Conservation (phyloP, 1,140 invertebrate genomes). For the Pristionchus pacificus region DNA sequence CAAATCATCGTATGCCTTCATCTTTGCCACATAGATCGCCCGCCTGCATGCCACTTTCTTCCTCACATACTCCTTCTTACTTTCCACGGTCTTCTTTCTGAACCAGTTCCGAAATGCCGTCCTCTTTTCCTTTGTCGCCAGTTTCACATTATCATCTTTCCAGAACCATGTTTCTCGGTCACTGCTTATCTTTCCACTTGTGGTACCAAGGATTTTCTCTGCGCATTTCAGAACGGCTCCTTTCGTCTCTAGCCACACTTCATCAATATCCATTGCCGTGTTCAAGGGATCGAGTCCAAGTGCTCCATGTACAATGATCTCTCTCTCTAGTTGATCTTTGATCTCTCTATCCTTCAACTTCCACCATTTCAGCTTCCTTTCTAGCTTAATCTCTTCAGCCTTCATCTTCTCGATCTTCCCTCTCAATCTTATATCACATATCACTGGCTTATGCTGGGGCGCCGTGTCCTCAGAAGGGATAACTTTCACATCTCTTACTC, state of each 20-base stretch:
- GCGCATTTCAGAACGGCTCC: neutral
- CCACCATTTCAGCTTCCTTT: neutral
- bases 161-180: neutral
- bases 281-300: neutral
- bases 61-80: neutral
- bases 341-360: neutral
- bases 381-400: neutral
- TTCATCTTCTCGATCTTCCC: neutral
- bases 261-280: neutral
- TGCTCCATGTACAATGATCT: neutral
- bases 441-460: neutral
- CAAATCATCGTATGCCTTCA: neutral
- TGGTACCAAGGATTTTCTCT: neutral
- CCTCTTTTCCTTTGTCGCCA: neutral
- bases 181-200: neutral
- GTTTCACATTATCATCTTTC: neutral
- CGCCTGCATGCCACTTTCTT: neutral
- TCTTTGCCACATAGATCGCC: neutral
- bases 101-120: neutral
- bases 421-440: neutral
- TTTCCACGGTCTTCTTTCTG: neutral
- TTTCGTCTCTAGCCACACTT: neutral
- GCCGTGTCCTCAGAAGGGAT: neutral
- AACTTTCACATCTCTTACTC: neutral
- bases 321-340: neutral